Base-by-base conservation (phyloP, 2,113 vertebrate genomes). In the Tetrao urogallus region DNA sequence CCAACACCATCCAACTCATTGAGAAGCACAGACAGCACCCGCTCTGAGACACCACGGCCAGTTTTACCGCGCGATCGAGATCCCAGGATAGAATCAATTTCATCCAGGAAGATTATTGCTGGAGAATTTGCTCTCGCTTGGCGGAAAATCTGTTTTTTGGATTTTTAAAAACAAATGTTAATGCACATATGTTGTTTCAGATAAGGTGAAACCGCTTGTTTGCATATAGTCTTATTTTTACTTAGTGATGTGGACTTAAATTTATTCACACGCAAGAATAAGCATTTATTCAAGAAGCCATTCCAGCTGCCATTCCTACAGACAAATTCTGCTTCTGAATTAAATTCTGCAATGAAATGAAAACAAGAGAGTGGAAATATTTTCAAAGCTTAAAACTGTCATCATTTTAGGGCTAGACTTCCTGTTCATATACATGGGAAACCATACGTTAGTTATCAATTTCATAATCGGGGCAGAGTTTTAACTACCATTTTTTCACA, bases 1-100 rank as follows among this genome's bases (percentile, higher is more conserved):
- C 99, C 99, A 32, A 99, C 93, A 6, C 99, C 99, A 45, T 99
- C 99, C 97, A 99, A 93, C 95, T 99, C 99, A 47, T 99, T 99
- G 67, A 99, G 98, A 16, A 99, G 98, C 90, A 99, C 98, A 43
- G 99, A 99, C 77, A 99, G 98, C 76, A 99, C 97, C 36, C 98
- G 95, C 6, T 99, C 98, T 47, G 99, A 98, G 20, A 98, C 98
- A 47, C 98, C 97, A 82, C 82, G 98, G 27, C 97, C 93, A 8
- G 88, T 63, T 66, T 86, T 95, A 84, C 86, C 28, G 60, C 63
- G 91, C 10, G 98, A 98, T 32, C 99, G 98, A 10, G 98, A 98
- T 40, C 99, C 99, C 88, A 99, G 69, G 94, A 99, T 96, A 17
- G 99, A 98, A 96, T 99, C 99, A 32, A 99, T 98, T 97, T 99